phyloP scores from a whole-genome alignment of 2,888 invertebrate genomes.

The Shargacucullia verbasci region DNA sequence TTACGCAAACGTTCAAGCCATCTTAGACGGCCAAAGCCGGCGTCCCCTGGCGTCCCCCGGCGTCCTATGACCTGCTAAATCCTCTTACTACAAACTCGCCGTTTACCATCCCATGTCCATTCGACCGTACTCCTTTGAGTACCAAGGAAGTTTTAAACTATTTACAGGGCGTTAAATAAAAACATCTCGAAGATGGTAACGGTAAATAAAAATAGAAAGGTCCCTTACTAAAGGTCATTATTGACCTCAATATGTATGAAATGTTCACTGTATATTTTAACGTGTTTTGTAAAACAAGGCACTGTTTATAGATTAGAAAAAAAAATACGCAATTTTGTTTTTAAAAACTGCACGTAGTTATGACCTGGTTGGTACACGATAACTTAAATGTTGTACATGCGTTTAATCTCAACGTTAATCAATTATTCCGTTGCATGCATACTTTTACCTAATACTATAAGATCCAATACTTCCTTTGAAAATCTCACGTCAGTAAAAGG shows the following conservation, averaged over 20 bases:
- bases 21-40: slow-evolving; percentile 31
- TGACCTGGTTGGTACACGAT: slow-evolving; percentile 24
- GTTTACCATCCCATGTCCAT: slow-evolving; percentile 57
- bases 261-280: slow-evolving; percentile 1
- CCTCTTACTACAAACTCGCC: slow-evolving; percentile 60
- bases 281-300: too few species aligned
- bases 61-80: slow-evolving; percentile 67
- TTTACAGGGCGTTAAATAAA: slow-evolving; percentile 43
- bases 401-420: slow-evolving; percentile 36
- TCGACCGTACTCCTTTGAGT: slow-evolving; percentile 55
- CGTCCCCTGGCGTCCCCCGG: slow-evolving; percentile 52
- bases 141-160: slow-evolving; percentile 57
- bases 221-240: slow-evolving; percentile 28
- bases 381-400: slow-evolving; percentile 32
- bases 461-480: slow-evolving; percentile 14
- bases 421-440: slow-evolving; percentile 15
- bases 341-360: neutral
- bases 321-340: too few species aligned
- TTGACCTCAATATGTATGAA: slow-evolving; percentile 14
- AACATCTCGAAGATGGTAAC: slow-evolving; percentile 16
- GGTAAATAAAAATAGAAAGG: slow-evolving; percentile 17
- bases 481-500: slow-evolving; percentile 14
- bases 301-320: too few species aligned
- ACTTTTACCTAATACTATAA: slow-evolving; percentile 7
- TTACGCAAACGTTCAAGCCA: slow-evolving; percentile 17